A percentile compares a stretch with the other conserved stretches of the same genome.
Conservation (phyloP, 2,113 vertebrate genomes). For the Elgaria multicarinata region DNA sequence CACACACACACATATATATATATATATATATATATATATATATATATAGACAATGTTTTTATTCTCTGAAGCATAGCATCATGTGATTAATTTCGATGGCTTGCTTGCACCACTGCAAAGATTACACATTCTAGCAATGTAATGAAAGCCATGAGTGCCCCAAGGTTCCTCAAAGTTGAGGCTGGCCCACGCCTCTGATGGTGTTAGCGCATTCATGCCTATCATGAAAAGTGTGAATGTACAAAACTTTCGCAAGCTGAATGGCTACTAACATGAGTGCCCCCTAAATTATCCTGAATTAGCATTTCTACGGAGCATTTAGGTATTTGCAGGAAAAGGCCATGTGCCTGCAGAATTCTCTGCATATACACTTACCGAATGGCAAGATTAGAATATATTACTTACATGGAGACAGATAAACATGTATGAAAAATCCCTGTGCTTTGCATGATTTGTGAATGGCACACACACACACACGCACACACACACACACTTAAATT, state of each 20-base stretch:
- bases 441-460: background rate
- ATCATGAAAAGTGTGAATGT: background rate
- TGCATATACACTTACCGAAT: background rate
- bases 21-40: no score
- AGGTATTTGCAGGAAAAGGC: background rate
- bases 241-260: background rate
- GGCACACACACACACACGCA: no score
- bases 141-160: background rate
- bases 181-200: no score
- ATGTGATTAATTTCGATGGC: background rate
- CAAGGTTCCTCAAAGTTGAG: background rate
- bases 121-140: background rate
- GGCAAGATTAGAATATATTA: background rate
- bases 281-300: background rate
- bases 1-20: no score
- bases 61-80: background rate
- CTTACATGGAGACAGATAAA: background rate
- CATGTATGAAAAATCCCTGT: background rate
- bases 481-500: background rate
- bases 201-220: background rate
- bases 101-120: background rate
- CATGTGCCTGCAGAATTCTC: background rate
- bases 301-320: background rate
- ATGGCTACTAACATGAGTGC: background rate
- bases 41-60: background rate